Conservation (phyloP, 2,888 invertebrate species). For the Drosophila rubida region DNA sequence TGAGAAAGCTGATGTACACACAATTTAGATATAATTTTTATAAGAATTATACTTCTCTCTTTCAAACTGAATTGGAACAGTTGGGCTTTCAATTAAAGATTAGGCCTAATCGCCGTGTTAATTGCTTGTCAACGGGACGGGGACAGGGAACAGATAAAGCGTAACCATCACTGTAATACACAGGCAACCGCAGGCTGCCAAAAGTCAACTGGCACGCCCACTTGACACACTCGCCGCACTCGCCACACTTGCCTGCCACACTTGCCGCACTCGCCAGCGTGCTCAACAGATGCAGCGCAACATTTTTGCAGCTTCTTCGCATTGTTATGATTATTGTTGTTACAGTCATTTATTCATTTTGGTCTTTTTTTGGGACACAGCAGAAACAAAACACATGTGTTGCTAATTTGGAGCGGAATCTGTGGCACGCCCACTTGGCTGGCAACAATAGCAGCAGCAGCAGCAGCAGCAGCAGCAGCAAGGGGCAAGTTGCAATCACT, state of each 20-base stretch:
- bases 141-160: slow-evolving; percentile 57
- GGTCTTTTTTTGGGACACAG: slow-evolving; percentile 13
- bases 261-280: slow-evolving; percentile 26
- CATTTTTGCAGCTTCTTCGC: slow-evolving; percentile 28
- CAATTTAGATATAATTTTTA: too few relatives aligned
- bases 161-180: slow-evolving; percentile 55
- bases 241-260: slow-evolving; percentile 35
- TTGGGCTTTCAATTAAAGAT: slow-evolving; percentile 63
- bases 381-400: slow-evolving; percentile 66
- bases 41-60: too few relatives aligned
- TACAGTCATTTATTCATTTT: slow-evolving; percentile 1
- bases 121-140: slow-evolving; percentile 63
- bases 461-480: slow-evolving; percentile 7
- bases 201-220: slow-evolving; percentile 67
- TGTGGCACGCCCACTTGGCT: slow-evolving; percentile 56
- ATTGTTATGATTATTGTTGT: slow-evolving; percentile 30
- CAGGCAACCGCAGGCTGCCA: slow-evolving; percentile 47
- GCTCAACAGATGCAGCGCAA: slow-evolving; percentile 74
- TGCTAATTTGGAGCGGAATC: slow-evolving; percentile 59
- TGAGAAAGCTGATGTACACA: too few relatives aligned
- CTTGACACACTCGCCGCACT: slow-evolving; percentile 30
- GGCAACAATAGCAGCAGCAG: too few relatives aligned
- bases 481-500: slow-evolving; percentile 23
- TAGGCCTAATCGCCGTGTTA: slow-evolving; percentile 66
- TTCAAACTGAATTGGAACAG: slow-evolving; percentile 56